Evolutionary conservation across 2,888 invertebrate species (phyloP).

Genomic region (Magallana nippona): DNA sequence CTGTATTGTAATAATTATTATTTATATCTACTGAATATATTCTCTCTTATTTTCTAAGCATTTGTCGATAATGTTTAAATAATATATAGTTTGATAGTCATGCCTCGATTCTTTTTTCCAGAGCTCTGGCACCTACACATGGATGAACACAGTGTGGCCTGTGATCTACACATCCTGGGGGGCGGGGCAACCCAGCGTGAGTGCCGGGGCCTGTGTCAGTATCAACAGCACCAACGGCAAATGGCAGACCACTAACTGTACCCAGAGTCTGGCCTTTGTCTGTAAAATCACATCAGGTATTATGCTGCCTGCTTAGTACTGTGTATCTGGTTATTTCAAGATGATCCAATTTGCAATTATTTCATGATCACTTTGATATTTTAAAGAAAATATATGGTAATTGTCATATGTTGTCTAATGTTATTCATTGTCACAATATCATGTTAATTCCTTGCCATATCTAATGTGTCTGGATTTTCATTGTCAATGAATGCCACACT

Average conservation of each 20-base stretch:
- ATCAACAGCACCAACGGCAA: conserved; percentile 56
- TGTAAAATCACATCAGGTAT: conserved; percentile 68
- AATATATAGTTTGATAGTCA: neutral
- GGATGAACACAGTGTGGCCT: conserved; percentile 66
- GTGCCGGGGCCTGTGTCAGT: conserved; percentile 63
- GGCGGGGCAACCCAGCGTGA: conserved; percentile 57
- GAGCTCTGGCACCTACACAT: conserved; percentile 62
- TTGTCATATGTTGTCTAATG: too few relatives aligned
- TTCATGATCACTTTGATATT: too few relatives aligned
- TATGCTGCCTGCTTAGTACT: too few relatives aligned
- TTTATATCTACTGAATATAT: too few relatives aligned
- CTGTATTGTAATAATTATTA: too few relatives aligned
- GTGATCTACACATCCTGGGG: conserved; percentile 68
- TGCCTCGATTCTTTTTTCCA: conserved; percentile 28
- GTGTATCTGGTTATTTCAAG: too few relatives aligned
- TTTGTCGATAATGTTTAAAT: too few relatives aligned
- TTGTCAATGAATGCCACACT: neutral
- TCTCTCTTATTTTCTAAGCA: too few relatives aligned
- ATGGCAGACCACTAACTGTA: conserved; percentile 65
- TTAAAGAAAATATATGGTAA: too few relatives aligned
- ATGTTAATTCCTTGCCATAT: too few relatives aligned
- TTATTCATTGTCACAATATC: too few relatives aligned
- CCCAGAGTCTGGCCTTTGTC: conserved; percentile 53
- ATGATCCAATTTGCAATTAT: too few relatives aligned
- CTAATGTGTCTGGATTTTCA: neutral